These are phyloP conservation scores for Crossocerus cetratus DNA, from an alignment of 2,888 invertebrate genomes.

Conservation along the genomic window DNA sequence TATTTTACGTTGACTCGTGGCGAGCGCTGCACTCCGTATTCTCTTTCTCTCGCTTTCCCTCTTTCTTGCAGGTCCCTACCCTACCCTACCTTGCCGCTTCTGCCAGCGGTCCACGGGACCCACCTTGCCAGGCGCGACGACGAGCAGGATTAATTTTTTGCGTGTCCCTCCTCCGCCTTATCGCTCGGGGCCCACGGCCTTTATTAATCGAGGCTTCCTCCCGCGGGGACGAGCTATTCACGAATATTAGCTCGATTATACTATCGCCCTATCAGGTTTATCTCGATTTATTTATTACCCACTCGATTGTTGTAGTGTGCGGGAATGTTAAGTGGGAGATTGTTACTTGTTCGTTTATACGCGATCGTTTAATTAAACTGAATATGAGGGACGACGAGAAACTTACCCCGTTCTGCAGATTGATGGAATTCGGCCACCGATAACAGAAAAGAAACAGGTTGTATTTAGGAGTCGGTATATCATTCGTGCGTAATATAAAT, in stretches of 20 bases:
- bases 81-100: too few relatives aligned
- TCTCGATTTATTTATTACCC: background rate
- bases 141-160: background rate
- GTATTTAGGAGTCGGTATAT: slow-evolving; percentile 1
- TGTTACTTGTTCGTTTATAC: background rate
- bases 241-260: background rate
- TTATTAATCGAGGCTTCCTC: background rate
- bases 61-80: too few relatives aligned
- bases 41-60: background rate
- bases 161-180: background rate
- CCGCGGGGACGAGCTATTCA: background rate
- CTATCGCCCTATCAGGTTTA: background rate
- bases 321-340: background rate
- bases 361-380: background rate
- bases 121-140: background rate
- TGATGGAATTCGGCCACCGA: slow-evolving; percentile 1
- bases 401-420: slow-evolving; percentile 71
- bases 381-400: background rate
- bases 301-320: slow-evolving; percentile 2
- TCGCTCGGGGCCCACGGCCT: background rate
- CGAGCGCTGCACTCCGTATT: slow-evolving; percentile 1
- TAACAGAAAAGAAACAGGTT: slow-evolving; percentile 34
- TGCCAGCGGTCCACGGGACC: background rate
- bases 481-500: background rate
- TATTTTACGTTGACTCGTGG: slow-evolving; percentile 16